phyloP scores from a whole-genome alignment of 2,797 vertebrate species.

The Champsocephalus esox region DNA sequence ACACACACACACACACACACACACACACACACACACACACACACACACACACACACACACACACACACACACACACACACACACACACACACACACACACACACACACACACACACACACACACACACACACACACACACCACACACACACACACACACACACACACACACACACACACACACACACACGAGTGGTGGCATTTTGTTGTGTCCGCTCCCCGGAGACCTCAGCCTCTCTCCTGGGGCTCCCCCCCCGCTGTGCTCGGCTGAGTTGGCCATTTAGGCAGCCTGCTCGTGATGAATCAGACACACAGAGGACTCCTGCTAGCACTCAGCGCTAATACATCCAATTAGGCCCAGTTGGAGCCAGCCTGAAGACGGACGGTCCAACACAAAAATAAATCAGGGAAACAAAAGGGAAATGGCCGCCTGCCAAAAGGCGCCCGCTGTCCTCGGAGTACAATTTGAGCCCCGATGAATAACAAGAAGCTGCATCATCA shows the following conservation, averaged over 20 bases:
- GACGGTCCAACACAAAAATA: conserved; percentile 22
- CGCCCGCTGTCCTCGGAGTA: conserved; percentile 25
- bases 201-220: conserved; percentile 2
- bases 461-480: conserved; percentile 32
- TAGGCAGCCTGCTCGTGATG: conserved; percentile 51
- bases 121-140: not conserved
- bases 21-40: too few relatives aligned
- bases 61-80: too few relatives aligned
- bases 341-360: conserved; percentile 68
- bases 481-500: conserved; percentile 40
- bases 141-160: not conserved
- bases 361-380: conserved; percentile 49
- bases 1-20: too few relatives aligned
- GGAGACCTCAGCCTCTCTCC: conserved; percentile 38
- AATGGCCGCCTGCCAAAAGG: conserved; percentile 45
- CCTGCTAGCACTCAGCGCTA: conserved; percentile 56
- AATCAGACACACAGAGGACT: conserved; percentile 54
- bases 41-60: too few relatives aligned
- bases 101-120: too few relatives aligned
- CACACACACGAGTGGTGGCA: not conserved
- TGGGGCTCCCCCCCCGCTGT: conserved; percentile 3
- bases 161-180: not conserved
- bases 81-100: too few relatives aligned
- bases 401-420: conserved; percentile 39
- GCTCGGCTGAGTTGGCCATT: conserved; percentile 25